These are phyloP conservation scores for Scartelaos histophorus DNA, from an alignment of 2,113 vertebrate genomes.

Conservation along the genomic window DNA sequence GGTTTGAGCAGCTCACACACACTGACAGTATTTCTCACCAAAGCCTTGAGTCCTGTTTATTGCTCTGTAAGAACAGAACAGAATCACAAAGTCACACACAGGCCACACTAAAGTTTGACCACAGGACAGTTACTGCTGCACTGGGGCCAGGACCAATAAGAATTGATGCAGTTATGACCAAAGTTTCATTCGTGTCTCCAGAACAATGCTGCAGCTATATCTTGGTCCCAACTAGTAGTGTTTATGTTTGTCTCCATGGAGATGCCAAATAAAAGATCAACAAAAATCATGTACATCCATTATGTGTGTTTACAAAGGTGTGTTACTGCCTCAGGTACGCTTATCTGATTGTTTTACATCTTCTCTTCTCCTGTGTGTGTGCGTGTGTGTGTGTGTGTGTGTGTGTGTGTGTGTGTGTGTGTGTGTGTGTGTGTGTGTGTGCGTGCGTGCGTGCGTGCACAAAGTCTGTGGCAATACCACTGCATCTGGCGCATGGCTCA, in stretches of 20 bases:
- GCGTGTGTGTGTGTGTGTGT: no score
- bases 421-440: no score
- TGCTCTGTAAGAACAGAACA: slow-evolving; percentile 7
- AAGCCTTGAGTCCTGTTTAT: slow-evolving; percentile 37
- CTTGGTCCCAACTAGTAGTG: background rate
- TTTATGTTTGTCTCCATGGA: background rate
- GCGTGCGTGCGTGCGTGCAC: background rate
- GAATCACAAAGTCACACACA: slow-evolving; percentile 2
- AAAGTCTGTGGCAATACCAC: background rate
- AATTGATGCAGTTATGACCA: background rate
- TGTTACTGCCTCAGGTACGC: background rate
- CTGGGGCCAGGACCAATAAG: background rate
- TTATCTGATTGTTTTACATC: background rate
- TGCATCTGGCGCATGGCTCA: slow-evolving; percentile 21
- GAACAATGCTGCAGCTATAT: background rate
- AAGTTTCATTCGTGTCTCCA: background rate
- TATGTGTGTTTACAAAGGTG: background rate
- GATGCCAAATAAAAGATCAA: no score
- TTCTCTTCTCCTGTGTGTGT: no score
- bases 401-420: no score
- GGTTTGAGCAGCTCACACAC: slow-evolving; percentile 23
- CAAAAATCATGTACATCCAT: no score
- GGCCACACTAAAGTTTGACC: background rate
- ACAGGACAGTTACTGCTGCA: background rate
- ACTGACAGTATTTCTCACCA: slow-evolving; percentile 47